Evolutionary conservation across 2,888 invertebrate genomes (phyloP).

Genomic region (Drosophila emarginata): DNA sequence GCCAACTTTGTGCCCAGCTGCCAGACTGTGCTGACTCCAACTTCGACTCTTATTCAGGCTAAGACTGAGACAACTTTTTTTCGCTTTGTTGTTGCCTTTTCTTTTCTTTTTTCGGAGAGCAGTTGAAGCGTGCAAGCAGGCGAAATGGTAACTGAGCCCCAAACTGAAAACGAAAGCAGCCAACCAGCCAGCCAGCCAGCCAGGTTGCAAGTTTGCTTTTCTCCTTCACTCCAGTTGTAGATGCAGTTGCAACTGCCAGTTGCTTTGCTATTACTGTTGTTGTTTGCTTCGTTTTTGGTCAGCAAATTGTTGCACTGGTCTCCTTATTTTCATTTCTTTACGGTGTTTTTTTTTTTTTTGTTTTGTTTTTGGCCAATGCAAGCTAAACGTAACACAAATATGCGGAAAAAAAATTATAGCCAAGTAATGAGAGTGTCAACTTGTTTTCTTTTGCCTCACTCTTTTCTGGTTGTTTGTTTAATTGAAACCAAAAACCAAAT

Average conservation of each 20-base stretch:
- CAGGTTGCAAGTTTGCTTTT: constrained; percentile 55
- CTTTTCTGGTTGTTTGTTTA: constrained; percentile 20
- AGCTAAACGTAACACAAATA: constrained; percentile 63
- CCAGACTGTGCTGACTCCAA: not conserved
- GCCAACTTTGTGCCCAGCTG: constrained; percentile 19
- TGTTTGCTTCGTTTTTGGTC: constrained; percentile 52
- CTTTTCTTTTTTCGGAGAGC: constrained; percentile 42
- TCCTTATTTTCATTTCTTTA: constrained; percentile 16
- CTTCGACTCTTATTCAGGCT: not conserved
- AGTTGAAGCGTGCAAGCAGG: constrained; percentile 73
- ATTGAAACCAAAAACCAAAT: constrained; percentile 36
- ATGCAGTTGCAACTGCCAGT: constrained; percentile 29
- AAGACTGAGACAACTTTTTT: constrained; percentile 3
- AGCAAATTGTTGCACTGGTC: constrained; percentile 59
- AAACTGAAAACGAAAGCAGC: constrained; percentile 72
- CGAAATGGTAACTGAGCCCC: constrained; percentile 7
- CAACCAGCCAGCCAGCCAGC: constrained; percentile 16
- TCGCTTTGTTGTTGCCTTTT: constrained; percentile 20
- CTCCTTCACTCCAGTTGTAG: constrained; percentile 64
- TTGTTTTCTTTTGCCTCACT: constrained; percentile 28
- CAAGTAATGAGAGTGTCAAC: constrained; percentile 73
- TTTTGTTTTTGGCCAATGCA: constrained; percentile 63
- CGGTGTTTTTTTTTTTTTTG: not conserved
- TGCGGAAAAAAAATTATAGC: constrained; percentile 62
- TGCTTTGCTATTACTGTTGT: constrained; percentile 21